Conservation (phyloP, 1,140 invertebrate genomes). For the Brachionus asplanchnoidis region DNA sequence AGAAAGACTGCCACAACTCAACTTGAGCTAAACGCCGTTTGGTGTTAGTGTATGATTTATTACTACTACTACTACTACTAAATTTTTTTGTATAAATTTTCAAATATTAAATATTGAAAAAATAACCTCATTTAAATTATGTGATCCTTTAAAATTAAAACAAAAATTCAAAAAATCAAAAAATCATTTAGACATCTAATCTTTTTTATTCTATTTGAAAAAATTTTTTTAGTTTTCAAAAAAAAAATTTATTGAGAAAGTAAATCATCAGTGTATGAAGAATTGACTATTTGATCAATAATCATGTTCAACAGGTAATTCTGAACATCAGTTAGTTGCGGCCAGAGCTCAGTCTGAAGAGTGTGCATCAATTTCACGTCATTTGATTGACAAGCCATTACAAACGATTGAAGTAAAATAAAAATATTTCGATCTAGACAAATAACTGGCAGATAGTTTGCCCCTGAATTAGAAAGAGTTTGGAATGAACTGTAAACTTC, state of each 20-base stretch:
- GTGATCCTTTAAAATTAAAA: no score
- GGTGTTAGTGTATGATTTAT: no score
- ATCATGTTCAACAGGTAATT: constrained; percentile 18
- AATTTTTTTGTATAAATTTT: no score
- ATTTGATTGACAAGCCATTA: constrained; percentile 34
- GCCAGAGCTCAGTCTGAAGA: constrained; percentile 8
- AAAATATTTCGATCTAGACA: constrained; percentile 12
- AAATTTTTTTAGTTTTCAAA: no score
- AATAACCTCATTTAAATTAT: no score
- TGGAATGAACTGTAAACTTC: constrained; percentile 21
- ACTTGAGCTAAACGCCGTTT: no score
- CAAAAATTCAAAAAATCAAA: no score
- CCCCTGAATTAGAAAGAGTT: not conserved
- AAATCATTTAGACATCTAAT: no score
- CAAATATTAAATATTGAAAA: no score
- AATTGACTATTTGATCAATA: constrained; percentile 3
- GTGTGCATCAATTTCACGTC: not conserved
- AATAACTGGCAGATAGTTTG: constrained; percentile 8
- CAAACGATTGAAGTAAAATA: constrained; percentile 27
- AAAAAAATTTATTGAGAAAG: not conserved
- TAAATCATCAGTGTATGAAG: constrained; percentile 34
- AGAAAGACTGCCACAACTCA: no score
- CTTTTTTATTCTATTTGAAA: no score
- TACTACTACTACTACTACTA: no score
- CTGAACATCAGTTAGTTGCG: not conserved